Conservation (phyloP, 2,797 vertebrate genomes). For the Delichon dasypus region DNA sequence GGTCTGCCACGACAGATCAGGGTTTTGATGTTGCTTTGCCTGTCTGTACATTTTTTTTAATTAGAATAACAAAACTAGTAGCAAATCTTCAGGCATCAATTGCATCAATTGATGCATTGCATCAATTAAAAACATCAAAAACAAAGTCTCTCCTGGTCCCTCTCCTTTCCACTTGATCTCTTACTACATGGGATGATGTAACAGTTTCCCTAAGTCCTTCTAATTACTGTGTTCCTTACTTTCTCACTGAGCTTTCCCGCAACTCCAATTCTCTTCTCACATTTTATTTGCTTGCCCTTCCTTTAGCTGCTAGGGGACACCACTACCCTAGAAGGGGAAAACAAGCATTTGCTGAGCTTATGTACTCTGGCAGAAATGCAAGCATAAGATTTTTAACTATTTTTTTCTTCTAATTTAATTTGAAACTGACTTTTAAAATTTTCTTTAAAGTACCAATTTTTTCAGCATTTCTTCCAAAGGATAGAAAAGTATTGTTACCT, state of each 20-base stretch:
- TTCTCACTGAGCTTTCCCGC: neutral
- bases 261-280: neutral
- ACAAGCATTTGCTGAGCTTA: constrained; percentile 9
- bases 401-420: neutral
- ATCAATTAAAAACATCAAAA: constrained; percentile 73
- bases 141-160: constrained; percentile 28
- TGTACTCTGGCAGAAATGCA: neutral
- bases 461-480: neutral
- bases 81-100: constrained; percentile 69
- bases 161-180: constrained; percentile 58
- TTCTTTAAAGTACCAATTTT: neutral
- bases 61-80: constrained; percentile 69
- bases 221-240: constrained; percentile 20
- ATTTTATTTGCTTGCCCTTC: constrained; percentile 24
- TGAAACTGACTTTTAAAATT: neutral
- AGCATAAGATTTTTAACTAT: neutral
- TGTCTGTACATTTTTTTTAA: constrained; percentile 39
- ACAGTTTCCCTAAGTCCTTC: constrained; percentile 25
- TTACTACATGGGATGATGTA: constrained; percentile 44
- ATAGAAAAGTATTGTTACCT: neutral
- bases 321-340: neutral
- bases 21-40: constrained; percentile 62
- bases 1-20: neutral
- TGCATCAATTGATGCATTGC: constrained; percentile 67
- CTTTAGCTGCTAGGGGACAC: neutral